Base-by-base conservation (phyloP, 2,797 vertebrate genomes). In the Semaprochilodus insignis region DNA sequence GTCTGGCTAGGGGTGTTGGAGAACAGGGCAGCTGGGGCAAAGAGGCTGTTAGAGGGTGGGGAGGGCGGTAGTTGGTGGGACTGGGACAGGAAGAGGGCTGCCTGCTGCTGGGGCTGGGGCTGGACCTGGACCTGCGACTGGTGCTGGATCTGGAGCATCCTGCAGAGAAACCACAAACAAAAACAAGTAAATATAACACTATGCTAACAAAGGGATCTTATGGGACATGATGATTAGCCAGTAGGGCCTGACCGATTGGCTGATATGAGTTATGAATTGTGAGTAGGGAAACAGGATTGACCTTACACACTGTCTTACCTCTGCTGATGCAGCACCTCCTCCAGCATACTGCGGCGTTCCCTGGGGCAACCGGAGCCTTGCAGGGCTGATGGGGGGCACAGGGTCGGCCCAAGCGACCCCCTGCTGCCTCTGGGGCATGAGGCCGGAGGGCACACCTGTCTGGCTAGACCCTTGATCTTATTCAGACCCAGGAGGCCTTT, bases 401-500 rank as follows among this genome's bases (percentile, higher is more conserved):
- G 94, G 77, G 96, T 92, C 19, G 96, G 91, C 57, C 94, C 92
- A 67, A 96, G 90, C 59, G 95, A 94, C 6, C 95, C 95, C 31
- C 97, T 91, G 83, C 95, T 92, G 82, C 95, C 92, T 11, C 97
- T 95, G 93, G 94, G 92, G 74, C 95, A 96, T 6, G 95, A 93
- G 81, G 95, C 86, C 44, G 95, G 95, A 40, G 95, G 94, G 83
- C 94, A 96, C 72, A 95, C 93, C 85, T 97, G 97, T 89, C 97
- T 96, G 0, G 96, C 95, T 90, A 97, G 92, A 86, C 97, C 97
- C 91, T 98, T 98, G 94, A 98, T 97, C 93, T 98, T 98, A 91
- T 98, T 98, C 89, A 99, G 93, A 83, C 97, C 97, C 86, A 99
- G 94, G 59, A 98, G 94, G 48, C 97, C 97, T 89, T 97, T 98